Evolutionary conservation across 1,140 invertebrate species (phyloP), one percentile per base, ranked within the genome.

Genomic region (Wasmannia auropunctata): DNA sequence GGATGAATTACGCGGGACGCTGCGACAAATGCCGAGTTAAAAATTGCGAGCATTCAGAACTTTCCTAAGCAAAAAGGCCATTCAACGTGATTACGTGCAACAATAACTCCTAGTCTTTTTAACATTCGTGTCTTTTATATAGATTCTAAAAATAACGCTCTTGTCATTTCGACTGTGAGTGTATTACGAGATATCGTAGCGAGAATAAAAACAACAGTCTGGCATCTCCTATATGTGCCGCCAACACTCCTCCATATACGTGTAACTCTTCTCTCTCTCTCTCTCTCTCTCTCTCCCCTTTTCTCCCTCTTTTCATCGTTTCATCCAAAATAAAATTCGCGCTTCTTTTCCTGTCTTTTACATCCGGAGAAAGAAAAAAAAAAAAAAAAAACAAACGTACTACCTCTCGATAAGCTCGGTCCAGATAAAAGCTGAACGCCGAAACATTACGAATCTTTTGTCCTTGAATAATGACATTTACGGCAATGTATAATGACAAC

Each of bases 91-190:
- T 88, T 34, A 72, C 77, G 85, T 83, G 83, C 67, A 87, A 86
- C 80, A 70, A 88, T 87, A 60, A 88, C 80, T 65, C 79, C 86
- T 87, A 72, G 86, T 87, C 74, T 83, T 81, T n/a, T 86, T 91
- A 79, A 87, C 84, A 89, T 86, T 86, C 79, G 85, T 72, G 49
- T 62, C 88, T 91, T 86, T 87, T 85, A 92, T 89, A 88, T 83
- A 85, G 86, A 90, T 88, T 91, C 89, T 93, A 94, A 91, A 95
- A 95, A 94, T 94, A 93, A 94, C 92, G 88, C 83, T 88, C 86
- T 92, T 90, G 88, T 93, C 83, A 91, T 74, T 88, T 86, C 75
- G 89, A 72, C 76, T 58, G n/a, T n/a, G 87, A 90, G 81, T 83
- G 79, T 76, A 86, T 92, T 93, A 92, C 87, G 90, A 90, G 85